Conservation (phyloP, 2,888 invertebrate genomes). For the Linnaemya vulpina region DNA sequence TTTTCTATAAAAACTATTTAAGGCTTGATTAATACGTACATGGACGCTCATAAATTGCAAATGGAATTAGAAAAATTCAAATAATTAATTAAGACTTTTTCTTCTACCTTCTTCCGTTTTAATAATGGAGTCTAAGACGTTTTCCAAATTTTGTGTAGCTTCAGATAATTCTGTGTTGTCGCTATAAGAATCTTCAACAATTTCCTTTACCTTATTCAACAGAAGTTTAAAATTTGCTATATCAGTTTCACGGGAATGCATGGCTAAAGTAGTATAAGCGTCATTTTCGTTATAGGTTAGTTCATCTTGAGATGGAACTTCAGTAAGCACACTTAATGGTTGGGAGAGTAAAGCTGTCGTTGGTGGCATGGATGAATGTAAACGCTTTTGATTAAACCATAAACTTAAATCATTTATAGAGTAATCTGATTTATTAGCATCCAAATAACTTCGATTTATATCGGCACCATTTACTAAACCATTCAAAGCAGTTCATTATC, state of each 20-base stretch:
- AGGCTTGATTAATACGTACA: conserved; percentile 44
- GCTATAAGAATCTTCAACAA: conserved; percentile 82
- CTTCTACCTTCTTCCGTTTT: conserved; percentile 80
- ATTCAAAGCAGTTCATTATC: neutral
- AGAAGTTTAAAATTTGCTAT: conserved; percentile 81
- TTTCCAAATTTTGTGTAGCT: conserved; percentile 82
- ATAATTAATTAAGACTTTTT: conserved; percentile 69
- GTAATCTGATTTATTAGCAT: conserved; percentile 82
- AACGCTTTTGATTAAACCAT: conserved; percentile 80
- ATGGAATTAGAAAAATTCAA: conserved; percentile 1
- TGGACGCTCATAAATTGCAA: too few species aligned
- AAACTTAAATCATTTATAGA: conserved; percentile 81
- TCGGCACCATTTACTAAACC: conserved; percentile 81
- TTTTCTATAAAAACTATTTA: conserved; percentile 33
- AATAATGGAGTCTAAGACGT: conserved; percentile 81
- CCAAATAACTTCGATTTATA: conserved; percentile 82
- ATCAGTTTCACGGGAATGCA: conserved; percentile 79
- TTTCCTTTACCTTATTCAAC: conserved; percentile 82
- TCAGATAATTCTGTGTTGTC: conserved; percentile 82
- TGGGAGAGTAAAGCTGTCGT: conserved; percentile 29
- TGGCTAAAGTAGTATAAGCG: conserved; percentile 28
- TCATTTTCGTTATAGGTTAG: conserved; percentile 32
- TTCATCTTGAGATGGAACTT: conserved; percentile 64
- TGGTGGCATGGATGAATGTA: conserved; percentile 66
- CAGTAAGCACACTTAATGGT: conserved; percentile 62